Evolutionary conservation across 2,888 invertebrate species (phyloP), one percentile per base, ranked within the genome.

Genomic region (Trimorus sp.): DNA sequence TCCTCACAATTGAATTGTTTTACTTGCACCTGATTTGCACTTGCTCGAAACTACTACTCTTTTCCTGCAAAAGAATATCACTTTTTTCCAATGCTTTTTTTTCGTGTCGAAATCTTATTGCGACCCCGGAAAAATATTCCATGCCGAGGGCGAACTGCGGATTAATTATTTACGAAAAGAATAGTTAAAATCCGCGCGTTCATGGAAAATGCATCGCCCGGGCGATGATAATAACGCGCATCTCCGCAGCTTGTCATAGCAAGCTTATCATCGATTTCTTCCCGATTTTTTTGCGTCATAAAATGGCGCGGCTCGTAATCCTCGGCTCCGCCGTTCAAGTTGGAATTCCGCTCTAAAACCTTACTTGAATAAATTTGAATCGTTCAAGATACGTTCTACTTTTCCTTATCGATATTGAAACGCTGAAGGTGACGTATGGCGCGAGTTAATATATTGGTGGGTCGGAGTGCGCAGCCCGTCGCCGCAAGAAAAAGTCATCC

Each of bases 321-420:
- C 79, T 73, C 65, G 69, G 77, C 77, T 83, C 79, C 79, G 83
- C 79, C 76, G 76, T 75, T 79, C 76, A 79, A 79, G 71, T 79
- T 76, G 71, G 76, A 79, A 83, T 83, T 83, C 69, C 79, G 74
- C 63, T 79, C 77, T 77, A 83, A 79, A 73, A 83, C 76, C 75
- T 83, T 83, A 76, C 79, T 83, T 83, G 83, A 83, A 83, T 83
- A 83, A 83, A 83, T 83, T 79, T 83, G 82, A 83, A 83, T 83
- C 79, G 75, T 75, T 79, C 71, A 79, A 81, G 82, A 83, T 83
- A 79, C 79, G 82, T 79, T 83, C 82, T 71, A 82, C 75, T 82
- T 82, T 82, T 82, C 76, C 82, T 79, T 79, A 83, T 79, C 82
- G 82, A 83, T 83, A 83, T 83, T 83, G 82, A 79, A 83, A 83